A percentile compares a stretch with the other conserved stretches of the same genome.
Conservation (phyloP, 53 echinoderm and acorn worm species). For the Glandiceps talaboti region DNA sequence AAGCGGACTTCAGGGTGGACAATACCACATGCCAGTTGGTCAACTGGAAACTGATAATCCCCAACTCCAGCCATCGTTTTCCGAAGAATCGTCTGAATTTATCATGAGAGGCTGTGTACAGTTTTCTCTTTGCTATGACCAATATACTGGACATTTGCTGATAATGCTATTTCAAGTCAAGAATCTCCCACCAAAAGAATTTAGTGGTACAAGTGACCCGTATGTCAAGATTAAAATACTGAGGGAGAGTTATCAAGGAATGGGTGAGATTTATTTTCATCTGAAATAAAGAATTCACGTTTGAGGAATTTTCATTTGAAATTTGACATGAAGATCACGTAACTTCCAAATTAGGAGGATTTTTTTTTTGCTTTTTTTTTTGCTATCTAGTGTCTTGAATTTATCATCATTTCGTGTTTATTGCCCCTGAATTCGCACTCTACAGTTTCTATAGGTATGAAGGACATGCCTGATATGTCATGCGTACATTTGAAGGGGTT, state of each 20-base stretch:
- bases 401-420: too few species aligned
- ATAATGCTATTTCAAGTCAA: constrained; percentile 16
- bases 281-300: too few species aligned
- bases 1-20: neutral
- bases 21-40: neutral
- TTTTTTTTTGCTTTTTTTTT: too few species aligned
- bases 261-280: too few species aligned
- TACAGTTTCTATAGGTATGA: too few species aligned
- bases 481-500: too few species aligned
- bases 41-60: neutral
- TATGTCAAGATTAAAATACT: constrained; percentile 7
- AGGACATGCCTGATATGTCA: too few species aligned
- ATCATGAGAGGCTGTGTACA: constrained; percentile 6
- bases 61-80: neutral
- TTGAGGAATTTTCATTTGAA: too few species aligned
- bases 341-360: too few species aligned
- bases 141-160: constrained; percentile 5
- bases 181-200: constrained; percentile 11
- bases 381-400: too few species aligned
- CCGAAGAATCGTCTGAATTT: neutral
- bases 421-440: too few species aligned
- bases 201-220: constrained; percentile 18
- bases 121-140: constrained; percentile 14
- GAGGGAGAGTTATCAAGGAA: neutral
- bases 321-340: too few species aligned